Evolutionary conservation across 2,888 invertebrate genomes (phyloP), one percentile per base, ranked within the genome.

Genomic region (Gasteruption jaculator): DNA sequence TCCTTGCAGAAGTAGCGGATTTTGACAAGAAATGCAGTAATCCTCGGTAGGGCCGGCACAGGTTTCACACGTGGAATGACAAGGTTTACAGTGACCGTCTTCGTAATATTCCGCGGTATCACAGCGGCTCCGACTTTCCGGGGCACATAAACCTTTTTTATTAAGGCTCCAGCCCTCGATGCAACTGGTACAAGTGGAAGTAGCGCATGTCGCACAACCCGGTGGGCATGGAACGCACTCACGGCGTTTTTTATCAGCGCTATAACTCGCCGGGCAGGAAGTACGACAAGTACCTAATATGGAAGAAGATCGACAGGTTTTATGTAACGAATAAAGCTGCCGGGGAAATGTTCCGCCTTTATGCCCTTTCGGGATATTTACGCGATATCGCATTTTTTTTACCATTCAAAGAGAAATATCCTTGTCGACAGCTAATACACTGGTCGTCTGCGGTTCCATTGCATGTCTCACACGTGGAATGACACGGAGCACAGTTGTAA

Each of bases 161-260:
- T 83, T 86, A 38, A 87, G 73, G 48, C 79, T 82, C 87, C 87
- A 89, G 53, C 82, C 82, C 1, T 77, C 70, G 49, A 81, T 76
- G 67, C 91, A 91, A 12, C 82, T 79, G 34, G 82, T 77, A 70
- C 91, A 91, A 31, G 82, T 78, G 52, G 80, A 77, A 50, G 80
- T 83, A 42, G 77, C 77, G 67, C 91, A 91, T 37, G 83, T 80
- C 29, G 78, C 75, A 68, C 91, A 91, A 31, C 89, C 89, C 1
- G 81, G 77, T 1, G 86, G 82, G 69, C 91, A 91, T 47, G 78
- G 78, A 55, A 88, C 76, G 67, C 91, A 91, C 68, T 89, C 89
- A 51, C 83, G 80, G 43, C 86, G 79, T 59, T 85, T 85, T 57
- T 83, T 83, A 63, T 89, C 87, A 7, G 83, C 81, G 65, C 82